These are phyloP conservation scores for Andrena hattorfiana DNA, from an alignment of 2,888 invertebrate genomes.

Conservation along the genomic window DNA sequence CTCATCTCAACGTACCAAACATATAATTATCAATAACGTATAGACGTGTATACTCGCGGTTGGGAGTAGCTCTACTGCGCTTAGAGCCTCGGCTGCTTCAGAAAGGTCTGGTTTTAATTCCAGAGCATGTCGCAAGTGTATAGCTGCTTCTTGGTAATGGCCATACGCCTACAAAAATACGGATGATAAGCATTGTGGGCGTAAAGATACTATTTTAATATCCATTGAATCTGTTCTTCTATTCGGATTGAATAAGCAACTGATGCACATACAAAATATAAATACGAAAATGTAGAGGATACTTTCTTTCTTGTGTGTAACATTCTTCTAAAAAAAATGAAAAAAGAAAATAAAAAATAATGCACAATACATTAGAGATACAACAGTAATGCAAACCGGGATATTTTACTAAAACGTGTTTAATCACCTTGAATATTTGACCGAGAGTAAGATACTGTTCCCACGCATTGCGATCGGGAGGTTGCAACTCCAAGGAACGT, in stretches of 20 bases:
- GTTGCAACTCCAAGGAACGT: conserved; percentile 93
- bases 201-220: conserved; percentile 3
- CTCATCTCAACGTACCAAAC: conserved; percentile 88
- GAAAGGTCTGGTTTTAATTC: conserved; percentile 94
- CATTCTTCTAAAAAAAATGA: background rate
- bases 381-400: background rate
- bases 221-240: background rate
- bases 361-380: background rate
- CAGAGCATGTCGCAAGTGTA: conserved; percentile 93
- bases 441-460: conserved; percentile 96
- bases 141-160: conserved; percentile 94
- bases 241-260: background rate
- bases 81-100: conserved; percentile 92
- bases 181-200: background rate
- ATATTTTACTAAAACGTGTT: conserved; percentile 7
- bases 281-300: background rate
- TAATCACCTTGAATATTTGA: conserved; percentile 91
- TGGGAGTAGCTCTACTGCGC: conserved; percentile 93
- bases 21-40: conserved; percentile 94
- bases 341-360: too few relatives aligned
- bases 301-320: background rate
- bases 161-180: conserved; percentile 89
- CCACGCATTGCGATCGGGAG: conserved; percentile 95
- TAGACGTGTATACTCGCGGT: conserved; percentile 93
- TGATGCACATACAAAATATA: conserved; percentile 6